phyloP scores from a whole-genome alignment of 2,113 vertebrate species.

The Colistium nudipinnis region DNA sequence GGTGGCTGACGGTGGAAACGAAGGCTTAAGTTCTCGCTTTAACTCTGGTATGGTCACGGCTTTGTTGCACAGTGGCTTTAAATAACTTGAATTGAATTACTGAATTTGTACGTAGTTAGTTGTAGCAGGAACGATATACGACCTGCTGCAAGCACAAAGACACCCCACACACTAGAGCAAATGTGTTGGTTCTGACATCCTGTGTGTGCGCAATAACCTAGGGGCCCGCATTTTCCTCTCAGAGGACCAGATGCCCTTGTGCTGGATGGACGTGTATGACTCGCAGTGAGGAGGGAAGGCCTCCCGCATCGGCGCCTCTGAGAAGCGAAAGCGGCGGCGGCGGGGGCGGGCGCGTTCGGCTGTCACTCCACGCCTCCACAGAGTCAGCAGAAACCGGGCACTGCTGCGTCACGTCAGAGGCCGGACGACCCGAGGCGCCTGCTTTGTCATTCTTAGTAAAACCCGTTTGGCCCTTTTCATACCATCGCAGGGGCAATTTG shows the following conservation, averaged over 20 bases:
- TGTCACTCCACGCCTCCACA: slow-evolving; percentile 58
- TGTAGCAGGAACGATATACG: background rate
- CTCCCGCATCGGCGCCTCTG: slow-evolving; percentile 36
- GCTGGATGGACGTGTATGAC: slow-evolving; percentile 45
- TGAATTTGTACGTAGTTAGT: no score
- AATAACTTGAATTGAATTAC: no score
- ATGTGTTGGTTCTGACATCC: background rate
- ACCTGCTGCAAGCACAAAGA: background rate
- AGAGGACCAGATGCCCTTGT: slow-evolving; percentile 34
- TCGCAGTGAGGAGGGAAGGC: slow-evolving; percentile 52
- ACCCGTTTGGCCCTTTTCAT: slow-evolving; percentile 61
- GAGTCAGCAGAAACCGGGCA: slow-evolving; percentile 70
- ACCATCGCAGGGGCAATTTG: slow-evolving; percentile 70
- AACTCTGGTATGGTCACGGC: no score
- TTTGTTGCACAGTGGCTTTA: no score
- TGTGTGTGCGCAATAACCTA: slow-evolving; percentile 16
- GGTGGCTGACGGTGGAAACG: no score
- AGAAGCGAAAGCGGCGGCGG: slow-evolving; percentile 21
- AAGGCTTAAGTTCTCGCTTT: no score
- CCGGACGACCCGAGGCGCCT: slow-evolving; percentile 64
- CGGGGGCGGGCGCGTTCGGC: no score
- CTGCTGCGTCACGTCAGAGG: slow-evolving; percentile 67
- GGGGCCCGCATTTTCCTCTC: slow-evolving; percentile 43
- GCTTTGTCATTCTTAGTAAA: slow-evolving; percentile 74
- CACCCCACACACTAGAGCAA: background rate